Conservation (phyloP, 2,113 vertebrate genomes). For the Spea multiplicata region DNA sequence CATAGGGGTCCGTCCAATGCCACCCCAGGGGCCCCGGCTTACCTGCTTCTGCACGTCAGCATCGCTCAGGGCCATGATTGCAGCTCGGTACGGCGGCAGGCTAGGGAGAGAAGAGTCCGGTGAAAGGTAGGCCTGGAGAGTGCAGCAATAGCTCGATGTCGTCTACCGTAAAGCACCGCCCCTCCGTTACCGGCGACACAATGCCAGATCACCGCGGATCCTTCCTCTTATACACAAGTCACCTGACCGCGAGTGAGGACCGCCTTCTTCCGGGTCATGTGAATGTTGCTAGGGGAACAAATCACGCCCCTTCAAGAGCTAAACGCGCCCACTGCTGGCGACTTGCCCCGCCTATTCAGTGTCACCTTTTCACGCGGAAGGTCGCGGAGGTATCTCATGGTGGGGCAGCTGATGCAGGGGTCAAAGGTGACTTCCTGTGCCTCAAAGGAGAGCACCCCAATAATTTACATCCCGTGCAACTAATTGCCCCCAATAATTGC, state of each 20-base stretch:
- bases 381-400: not conserved
- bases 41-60: conserved; percentile 96
- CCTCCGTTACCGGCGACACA: not conserved
- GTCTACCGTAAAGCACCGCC: fast-evolving
- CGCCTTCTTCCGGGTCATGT: conserved; percentile 24
- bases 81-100: not conserved
- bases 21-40: conserved; percentile 3
- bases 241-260: not conserved
- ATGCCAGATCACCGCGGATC: not conserved
- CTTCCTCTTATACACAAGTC: conserved; percentile 25
- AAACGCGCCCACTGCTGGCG: not conserved
- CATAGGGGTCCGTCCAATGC: not conserved
- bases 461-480: too few relatives aligned
- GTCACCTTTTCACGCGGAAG: conserved; percentile 28
- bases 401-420: not conserved
- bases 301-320: not conserved
- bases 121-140: fast-evolving
- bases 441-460: too few relatives aligned
- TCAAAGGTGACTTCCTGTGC: conserved; percentile 13
- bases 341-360: not conserved
- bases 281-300: not conserved
- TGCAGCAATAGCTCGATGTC: fast-evolving
- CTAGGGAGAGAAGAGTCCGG: not conserved
- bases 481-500: too few relatives aligned
- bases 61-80: conserved; percentile 88